phyloP scores from a whole-genome alignment of 2,797 vertebrate species.

The Anguilla obscura region DNA sequence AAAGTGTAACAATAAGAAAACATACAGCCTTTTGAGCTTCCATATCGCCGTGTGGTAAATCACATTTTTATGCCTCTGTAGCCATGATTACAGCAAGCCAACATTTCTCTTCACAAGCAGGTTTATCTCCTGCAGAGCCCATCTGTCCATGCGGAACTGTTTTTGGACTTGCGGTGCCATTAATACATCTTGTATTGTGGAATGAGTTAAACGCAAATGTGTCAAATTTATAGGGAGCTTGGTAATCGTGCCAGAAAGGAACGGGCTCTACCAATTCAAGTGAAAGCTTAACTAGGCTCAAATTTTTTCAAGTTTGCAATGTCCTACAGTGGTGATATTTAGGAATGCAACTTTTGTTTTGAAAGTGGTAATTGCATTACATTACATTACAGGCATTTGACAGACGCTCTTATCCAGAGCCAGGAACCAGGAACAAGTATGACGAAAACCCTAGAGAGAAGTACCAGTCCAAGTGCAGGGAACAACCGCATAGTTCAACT shows the following conservation, averaged over 20 bases:
- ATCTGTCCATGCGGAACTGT: neutral
- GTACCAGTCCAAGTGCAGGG: too few species aligned
- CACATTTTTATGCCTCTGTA: neutral
- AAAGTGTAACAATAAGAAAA: constrained; percentile 3
- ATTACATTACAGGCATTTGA: too few species aligned
- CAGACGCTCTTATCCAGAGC: too few species aligned
- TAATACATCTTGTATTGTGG: neutral
- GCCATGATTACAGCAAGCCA: neutral
- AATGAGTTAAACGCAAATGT: neutral
- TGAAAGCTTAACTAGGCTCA: neutral
- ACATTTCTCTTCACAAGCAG: neutral
- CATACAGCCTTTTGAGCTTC: constrained; percentile 8
- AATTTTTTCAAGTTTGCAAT: neutral
- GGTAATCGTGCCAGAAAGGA: neutral
- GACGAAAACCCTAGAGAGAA: too few species aligned
- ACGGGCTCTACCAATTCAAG: neutral
- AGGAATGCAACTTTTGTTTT: neutral
- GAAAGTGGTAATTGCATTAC: neutral
- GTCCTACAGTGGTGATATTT: neutral
- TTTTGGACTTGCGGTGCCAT: neutral
- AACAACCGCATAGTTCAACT: too few species aligned
- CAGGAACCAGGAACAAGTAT: too few species aligned
- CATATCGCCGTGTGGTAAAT: neutral
- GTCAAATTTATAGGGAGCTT: neutral
- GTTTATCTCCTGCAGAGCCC: neutral